Conservation (phyloP, 2,888 invertebrate species). For the Acleris laterana region DNA sequence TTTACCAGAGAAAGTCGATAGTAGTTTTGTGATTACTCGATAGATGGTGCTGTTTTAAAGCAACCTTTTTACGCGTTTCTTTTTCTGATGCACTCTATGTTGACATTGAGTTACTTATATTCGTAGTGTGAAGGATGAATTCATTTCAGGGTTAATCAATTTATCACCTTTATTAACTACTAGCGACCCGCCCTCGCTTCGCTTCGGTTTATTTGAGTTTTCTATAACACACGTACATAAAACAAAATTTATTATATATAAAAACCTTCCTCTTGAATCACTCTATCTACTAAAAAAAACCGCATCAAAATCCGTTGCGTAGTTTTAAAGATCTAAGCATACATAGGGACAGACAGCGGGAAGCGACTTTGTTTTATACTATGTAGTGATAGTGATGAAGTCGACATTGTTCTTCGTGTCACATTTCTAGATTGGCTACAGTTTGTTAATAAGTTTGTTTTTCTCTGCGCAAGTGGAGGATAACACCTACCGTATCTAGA, state of each 20-base stretch:
- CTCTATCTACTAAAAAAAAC: too few species aligned
- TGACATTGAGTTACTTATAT: conserved; percentile 4
- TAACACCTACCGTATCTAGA: not conserved
- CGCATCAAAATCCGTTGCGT: too few species aligned
- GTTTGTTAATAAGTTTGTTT: conserved; percentile 5
- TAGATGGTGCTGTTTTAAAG: conserved; percentile 46
- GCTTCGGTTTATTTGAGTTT: too few species aligned
- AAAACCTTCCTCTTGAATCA: too few species aligned
- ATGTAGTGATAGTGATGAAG: too few species aligned
- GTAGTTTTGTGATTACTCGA: conserved; percentile 23
- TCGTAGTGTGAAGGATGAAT: conserved; percentile 25
- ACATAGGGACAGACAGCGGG: too few species aligned
- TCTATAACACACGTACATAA: too few species aligned
- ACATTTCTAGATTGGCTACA: conserved; percentile 2
- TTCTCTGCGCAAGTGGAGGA: not conserved
- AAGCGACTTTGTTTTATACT: too few species aligned
- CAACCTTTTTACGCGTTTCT: conserved; percentile 2
- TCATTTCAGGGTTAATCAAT: conserved; percentile 33
- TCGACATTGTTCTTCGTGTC: not conserved
- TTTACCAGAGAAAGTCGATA: conserved; percentile 29
- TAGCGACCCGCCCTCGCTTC: too few species aligned
- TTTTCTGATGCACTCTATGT: conserved; percentile 2
- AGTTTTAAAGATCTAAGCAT: too few species aligned
- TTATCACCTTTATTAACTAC: conserved; percentile 32
- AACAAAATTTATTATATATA: too few species aligned